Conservation (phyloP, 2,797 vertebrate genomes). For the Gymnodraco acuticeps region DNA sequence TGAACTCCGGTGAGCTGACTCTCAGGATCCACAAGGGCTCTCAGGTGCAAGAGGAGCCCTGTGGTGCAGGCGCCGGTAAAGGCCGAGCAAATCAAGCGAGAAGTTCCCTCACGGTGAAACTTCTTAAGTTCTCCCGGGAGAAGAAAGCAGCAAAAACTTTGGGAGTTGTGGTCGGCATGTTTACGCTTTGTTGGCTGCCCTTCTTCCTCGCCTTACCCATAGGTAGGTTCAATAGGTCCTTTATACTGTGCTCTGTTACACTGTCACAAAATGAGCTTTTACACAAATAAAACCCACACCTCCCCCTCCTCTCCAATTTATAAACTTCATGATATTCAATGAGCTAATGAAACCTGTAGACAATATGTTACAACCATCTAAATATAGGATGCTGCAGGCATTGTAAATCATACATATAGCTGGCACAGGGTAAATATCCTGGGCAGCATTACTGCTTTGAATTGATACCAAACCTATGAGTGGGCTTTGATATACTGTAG, state of each 20-base stretch:
- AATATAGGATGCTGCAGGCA: slow-evolving; percentile 38
- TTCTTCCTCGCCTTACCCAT: slow-evolving; percentile 95
- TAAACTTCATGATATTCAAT: slow-evolving; percentile 61
- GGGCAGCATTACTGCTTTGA: slow-evolving; percentile 34
- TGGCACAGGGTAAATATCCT: slow-evolving; percentile 40
- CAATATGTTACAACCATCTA: not conserved
- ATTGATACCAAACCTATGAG: slow-evolving; percentile 30
- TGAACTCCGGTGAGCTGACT: slow-evolving; percentile 94
- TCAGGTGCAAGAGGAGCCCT: slow-evolving; percentile 86
- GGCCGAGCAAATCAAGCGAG: slow-evolving; percentile 88
- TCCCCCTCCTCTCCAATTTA: slow-evolving; percentile 19
- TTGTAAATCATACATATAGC: slow-evolving; percentile 51
- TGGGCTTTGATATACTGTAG: slow-evolving; percentile 43
- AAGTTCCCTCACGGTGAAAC: slow-evolving; percentile 93
- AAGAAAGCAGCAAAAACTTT: slow-evolving; percentile 96
- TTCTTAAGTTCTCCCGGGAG: slow-evolving; percentile 95
- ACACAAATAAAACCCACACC: slow-evolving; percentile 84
- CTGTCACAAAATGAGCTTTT: not conserved
- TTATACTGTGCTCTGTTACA: not conserved
- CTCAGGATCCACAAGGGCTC: slow-evolving; percentile 95
- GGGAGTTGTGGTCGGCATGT: slow-evolving; percentile 96
- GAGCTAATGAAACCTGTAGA: slow-evolving; percentile 16
- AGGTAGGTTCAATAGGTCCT: slow-evolving; percentile 84
- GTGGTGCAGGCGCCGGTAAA: slow-evolving; percentile 66
- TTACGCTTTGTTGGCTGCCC: slow-evolving; percentile 94